Conservation (phyloP, 1,140 invertebrate genomes). For the Nymphalis io region DNA sequence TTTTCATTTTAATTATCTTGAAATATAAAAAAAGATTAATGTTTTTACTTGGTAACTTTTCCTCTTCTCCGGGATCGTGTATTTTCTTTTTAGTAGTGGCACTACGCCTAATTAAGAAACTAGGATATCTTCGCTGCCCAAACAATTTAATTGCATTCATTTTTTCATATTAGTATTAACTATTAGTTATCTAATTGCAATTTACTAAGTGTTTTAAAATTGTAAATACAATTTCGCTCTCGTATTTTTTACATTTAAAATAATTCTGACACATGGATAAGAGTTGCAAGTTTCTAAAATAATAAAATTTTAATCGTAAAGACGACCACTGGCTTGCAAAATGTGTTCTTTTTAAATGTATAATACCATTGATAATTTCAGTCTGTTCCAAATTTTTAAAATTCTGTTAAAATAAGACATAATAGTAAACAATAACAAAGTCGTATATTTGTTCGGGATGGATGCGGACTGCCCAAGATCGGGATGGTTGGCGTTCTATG, state of each 20-base stretch:
- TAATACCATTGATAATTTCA: too few relatives aligned
- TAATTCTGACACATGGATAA: background rate
- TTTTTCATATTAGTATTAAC: conserved; percentile 8
- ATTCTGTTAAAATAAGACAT: too few relatives aligned
- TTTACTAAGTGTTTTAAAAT: background rate
- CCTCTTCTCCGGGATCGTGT: conserved; percentile 60
- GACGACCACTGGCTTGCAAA: too few relatives aligned
- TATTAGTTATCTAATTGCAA: background rate
- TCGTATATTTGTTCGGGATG: too few relatives aligned
- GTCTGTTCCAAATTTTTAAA: too few relatives aligned
- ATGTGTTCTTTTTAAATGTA: too few relatives aligned
- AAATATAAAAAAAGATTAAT: background rate
- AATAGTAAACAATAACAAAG: too few relatives aligned
- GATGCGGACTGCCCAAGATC: too few relatives aligned
- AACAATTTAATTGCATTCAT: conserved; percentile 59
- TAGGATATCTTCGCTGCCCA: conserved; percentile 37
- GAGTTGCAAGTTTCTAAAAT: background rate
- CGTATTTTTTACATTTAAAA: background rate
- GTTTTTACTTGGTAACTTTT: conserved; percentile 65
- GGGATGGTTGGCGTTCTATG: too few relatives aligned
- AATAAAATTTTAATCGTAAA: too few relatives aligned
- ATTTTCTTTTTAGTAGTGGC: conserved; percentile 71
- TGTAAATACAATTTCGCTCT: background rate
- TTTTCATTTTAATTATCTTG: background rate
- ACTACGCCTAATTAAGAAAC: conserved; percentile 41